Evolutionary conservation across 2,113 vertebrate species (phyloP).

Genomic region (Pitta sordida): DNA sequence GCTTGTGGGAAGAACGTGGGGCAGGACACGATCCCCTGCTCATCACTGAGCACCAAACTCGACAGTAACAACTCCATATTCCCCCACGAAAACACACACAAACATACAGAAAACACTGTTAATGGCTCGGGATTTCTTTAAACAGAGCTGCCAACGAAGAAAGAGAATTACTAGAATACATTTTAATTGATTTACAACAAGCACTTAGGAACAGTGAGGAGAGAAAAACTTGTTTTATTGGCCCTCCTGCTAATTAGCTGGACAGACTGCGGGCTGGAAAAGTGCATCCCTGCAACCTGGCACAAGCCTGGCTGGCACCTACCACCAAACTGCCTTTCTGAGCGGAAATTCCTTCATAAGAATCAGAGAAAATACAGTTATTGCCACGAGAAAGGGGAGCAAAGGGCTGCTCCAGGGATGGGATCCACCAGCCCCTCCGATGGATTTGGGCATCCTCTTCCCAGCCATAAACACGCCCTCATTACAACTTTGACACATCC

Average conservation of each 20-base stretch:
- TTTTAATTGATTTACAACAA: conserved; percentile 67
- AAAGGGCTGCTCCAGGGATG: background rate
- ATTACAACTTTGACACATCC: conserved; percentile 4
- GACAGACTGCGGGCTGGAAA: background rate
- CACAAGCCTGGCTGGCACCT: background rate
- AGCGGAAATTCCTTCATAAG: background rate
- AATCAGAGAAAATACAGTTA: background rate
- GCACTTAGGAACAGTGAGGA: conserved; percentile 63
- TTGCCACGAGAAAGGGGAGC: background rate
- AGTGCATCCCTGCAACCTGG: background rate
- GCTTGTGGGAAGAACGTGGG: rapidly evolving
- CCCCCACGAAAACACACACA: background rate
- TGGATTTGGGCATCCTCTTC: background rate
- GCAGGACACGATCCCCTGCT: background rate
- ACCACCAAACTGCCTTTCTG: background rate
- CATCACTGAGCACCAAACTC: background rate
- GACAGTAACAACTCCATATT: background rate
- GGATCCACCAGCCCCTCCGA: background rate
- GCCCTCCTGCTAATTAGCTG: conserved; percentile 58
- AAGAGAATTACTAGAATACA: conserved; percentile 42
- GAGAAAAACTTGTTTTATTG: conserved; percentile 65
- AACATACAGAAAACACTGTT: background rate
- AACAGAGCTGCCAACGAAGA: background rate
- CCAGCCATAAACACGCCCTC: background rate
- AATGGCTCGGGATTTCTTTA: background rate